phyloP scores from a whole-genome alignment of 1,140 invertebrate species.

The Rhopalosiphum maidis region DNA sequence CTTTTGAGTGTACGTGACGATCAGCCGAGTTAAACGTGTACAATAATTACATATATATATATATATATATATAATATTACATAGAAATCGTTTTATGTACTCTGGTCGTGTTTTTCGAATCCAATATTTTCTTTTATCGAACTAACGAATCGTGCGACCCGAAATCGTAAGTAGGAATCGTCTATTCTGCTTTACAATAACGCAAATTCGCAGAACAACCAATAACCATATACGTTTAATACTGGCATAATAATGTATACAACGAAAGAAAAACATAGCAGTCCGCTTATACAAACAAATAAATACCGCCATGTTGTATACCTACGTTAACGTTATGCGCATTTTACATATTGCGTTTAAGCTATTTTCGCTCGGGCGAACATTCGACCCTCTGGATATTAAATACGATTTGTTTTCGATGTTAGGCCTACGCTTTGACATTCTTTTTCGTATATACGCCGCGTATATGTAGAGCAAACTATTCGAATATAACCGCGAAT shows the following conservation, averaged over 20 bases:
- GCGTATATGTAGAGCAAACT: background rate
- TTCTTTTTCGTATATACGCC: background rate
- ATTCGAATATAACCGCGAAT: background rate
- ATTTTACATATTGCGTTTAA: background rate
- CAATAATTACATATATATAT: background rate
- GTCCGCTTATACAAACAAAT: background rate
- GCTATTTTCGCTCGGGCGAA: background rate
- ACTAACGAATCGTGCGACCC: background rate
- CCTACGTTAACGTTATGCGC: background rate
- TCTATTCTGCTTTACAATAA: background rate
- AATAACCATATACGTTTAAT: background rate
- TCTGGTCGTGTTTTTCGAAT: background rate
- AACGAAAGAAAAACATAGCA: background rate
- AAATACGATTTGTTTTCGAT: slow-evolving; percentile 5
- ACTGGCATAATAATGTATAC: background rate
- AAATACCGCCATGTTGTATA: background rate
- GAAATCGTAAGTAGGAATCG: background rate
- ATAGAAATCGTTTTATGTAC: background rate
- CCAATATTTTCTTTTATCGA: background rate
- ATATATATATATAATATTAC: background rate
- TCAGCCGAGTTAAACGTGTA: background rate
- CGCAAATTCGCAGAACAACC: background rate
- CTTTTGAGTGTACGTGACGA: slow-evolving; percentile 12
- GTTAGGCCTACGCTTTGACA: background rate
- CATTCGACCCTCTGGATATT: background rate